Conservation (phyloP, 2,888 invertebrate species). For the Spilarctia lutea region DNA sequence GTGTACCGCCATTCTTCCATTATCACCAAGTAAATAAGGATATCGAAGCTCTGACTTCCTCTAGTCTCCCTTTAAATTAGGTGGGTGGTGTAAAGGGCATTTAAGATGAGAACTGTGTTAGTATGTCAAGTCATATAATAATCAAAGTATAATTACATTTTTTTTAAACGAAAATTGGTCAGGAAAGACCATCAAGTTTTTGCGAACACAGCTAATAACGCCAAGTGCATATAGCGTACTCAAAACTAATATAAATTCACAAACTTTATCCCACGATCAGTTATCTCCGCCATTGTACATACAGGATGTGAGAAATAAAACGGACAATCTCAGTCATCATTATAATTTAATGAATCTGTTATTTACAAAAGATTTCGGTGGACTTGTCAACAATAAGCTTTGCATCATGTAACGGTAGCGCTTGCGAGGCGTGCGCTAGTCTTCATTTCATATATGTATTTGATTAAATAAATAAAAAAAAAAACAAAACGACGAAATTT, state of each 20-base stretch:
- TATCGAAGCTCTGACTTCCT: neutral
- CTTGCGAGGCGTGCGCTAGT: conserved; percentile 59
- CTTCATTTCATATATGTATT: conserved; percentile 24
- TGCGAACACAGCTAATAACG: neutral
- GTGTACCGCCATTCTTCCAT: no score
- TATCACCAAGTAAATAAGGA: neutral
- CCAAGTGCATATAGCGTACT: no score
- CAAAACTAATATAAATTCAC: neutral
- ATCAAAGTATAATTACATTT: no score
- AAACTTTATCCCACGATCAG: conserved; percentile 10
- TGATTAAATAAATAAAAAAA: conserved; percentile 13
- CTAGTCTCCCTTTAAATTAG: neutral
- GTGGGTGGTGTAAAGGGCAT: neutral
- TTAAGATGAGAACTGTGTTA: no score
- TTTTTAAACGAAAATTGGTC: neutral
- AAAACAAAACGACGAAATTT: conserved; percentile 7
- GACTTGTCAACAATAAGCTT: conserved; percentile 75
- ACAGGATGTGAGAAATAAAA: conserved; percentile 43
- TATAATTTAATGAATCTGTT: conserved; percentile 81
- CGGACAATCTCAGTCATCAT: conserved; percentile 71
- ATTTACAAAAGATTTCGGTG: conserved; percentile 84
- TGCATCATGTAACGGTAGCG: conserved; percentile 50
- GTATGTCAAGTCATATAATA: no score
- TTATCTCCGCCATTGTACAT: conserved; percentile 5
- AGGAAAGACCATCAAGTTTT: neutral